Conservation (phyloP, 1,140 invertebrate genomes). For the Eciton burchellii region DNA sequence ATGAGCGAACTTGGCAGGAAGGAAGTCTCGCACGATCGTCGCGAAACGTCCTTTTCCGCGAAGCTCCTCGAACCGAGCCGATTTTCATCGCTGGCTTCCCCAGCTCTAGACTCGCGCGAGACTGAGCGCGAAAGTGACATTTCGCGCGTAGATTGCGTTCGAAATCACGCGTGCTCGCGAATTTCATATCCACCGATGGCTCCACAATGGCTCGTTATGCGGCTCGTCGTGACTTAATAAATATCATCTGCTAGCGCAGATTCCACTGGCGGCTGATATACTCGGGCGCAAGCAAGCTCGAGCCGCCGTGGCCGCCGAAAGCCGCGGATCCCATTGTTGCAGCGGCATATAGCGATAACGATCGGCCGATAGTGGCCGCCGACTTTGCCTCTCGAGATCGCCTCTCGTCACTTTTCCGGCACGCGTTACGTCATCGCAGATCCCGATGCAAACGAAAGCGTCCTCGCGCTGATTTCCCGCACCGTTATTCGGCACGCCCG, state of each 20-base stretch:
- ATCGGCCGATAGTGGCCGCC: constrained; percentile 16
- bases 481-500: background rate
- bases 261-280: background rate
- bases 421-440: constrained; percentile 32
- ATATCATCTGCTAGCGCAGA: background rate
- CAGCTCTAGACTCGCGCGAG: too few relatives aligned
- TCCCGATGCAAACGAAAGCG: background rate
- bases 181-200: too few relatives aligned
- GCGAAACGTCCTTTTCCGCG: constrained; percentile 15
- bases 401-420: background rate
- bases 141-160: background rate
- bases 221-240: too few relatives aligned
- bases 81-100: background rate
- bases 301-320: too few relatives aligned
- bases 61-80: constrained; percentile 2
- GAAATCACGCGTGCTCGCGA: too few relatives aligned
- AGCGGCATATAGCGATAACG: background rate
- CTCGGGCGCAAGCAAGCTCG: too few relatives aligned
- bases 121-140: background rate
- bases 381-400: background rate
- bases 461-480: background rate
- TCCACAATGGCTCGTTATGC: too few relatives aligned
- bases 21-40: constrained; percentile 38
- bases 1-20: constrained; percentile 68
- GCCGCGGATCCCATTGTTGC: background rate